Percentiles rank a stretch among this genome's conserved stretches.
Evolutionary conservation across 1,140 invertebrate genomes (phyloP).

Genomic region (Aphaenogaster rudis): DNA sequence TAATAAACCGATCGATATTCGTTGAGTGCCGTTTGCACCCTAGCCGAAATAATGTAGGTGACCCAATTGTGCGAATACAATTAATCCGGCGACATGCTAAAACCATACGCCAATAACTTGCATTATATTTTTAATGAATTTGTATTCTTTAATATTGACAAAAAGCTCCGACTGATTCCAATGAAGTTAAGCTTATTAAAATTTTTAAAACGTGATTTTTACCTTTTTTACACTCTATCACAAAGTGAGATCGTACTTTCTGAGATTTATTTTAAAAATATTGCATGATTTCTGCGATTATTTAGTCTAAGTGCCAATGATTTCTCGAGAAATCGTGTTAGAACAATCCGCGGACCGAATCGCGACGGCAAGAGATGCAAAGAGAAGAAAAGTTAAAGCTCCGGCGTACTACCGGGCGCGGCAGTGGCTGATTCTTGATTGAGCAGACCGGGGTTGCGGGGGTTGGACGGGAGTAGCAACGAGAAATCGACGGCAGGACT

Average conservation of each 20-base stretch:
- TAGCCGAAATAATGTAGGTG: slow-evolving; percentile 61
- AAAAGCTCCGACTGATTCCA: not conserved
- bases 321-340: slow-evolving; percentile 43
- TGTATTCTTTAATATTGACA: not conserved
- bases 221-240: not conserved
- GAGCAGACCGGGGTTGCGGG: slow-evolving; percentile 65
- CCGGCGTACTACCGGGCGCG: slow-evolving; percentile 56
- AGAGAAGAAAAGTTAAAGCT: slow-evolving; percentile 62
- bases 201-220: not conserved
- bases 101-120: slow-evolving; percentile 15
- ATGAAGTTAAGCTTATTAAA: not conserved
- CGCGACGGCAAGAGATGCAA: slow-evolving; percentile 48
- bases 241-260: not conserved
- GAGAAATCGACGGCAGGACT: slow-evolving; percentile 83
- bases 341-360: slow-evolving; percentile 60
- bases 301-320: not conserved
- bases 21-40: slow-evolving; percentile 53
- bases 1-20: slow-evolving; percentile 75
- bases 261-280: not conserved
- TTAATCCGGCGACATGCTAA: slow-evolving; percentile 22
- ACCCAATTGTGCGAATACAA: slow-evolving; percentile 68
- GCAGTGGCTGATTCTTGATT: slow-evolving; percentile 80
- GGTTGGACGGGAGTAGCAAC: slow-evolving; percentile 64
- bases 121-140: not conserved
- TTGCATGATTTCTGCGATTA: not conserved